Evolutionary conservation across 2,888 invertebrate genomes (phyloP).

Genomic region (Epinotia nisella): DNA sequence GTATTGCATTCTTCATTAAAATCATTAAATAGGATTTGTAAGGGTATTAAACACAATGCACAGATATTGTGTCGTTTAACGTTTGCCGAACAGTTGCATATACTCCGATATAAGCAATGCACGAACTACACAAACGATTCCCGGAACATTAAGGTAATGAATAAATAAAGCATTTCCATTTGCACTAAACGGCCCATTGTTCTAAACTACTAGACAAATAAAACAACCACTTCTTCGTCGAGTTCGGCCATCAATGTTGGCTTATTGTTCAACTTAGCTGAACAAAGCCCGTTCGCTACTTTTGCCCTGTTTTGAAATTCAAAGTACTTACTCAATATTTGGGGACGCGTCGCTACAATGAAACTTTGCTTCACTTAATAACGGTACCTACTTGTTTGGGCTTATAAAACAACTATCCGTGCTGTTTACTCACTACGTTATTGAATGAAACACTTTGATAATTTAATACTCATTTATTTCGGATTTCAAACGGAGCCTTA

Average conservation of each 20-base stretch:
- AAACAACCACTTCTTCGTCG: conserved; percentile 18
- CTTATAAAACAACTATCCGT: conserved; percentile 9
- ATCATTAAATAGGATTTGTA: too few species aligned
- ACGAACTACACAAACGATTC: conserved; percentile 1
- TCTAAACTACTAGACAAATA: conserved; percentile 11
- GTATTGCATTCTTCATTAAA: too few species aligned
- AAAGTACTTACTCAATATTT: conserved; percentile 39
- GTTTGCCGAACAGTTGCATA: background rate
- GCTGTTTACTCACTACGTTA: too few species aligned
- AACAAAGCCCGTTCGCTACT: conserved; percentile 34
- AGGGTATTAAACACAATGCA: too few species aligned
- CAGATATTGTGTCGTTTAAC: too few species aligned
- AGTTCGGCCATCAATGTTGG: conserved; percentile 12
- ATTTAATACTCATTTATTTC: too few species aligned
- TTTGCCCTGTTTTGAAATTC: conserved; percentile 36
- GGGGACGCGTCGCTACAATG: conserved; percentile 28
- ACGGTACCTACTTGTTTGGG: conserved; percentile 28
- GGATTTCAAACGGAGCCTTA: too few species aligned
- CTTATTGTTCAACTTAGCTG: conserved; percentile 39
- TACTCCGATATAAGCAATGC: background rate
- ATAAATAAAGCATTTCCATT: conserved; percentile 9
- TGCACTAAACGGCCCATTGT: background rate
- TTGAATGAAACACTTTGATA: too few species aligned
- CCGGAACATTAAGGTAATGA: background rate
- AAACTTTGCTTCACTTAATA: conserved; percentile 39